A percentile compares a stretch with the other conserved stretches of the same genome.
phyloP scores from a whole-genome alignment of 2,113 vertebrate genomes.

The Corapipo altera region DNA sequence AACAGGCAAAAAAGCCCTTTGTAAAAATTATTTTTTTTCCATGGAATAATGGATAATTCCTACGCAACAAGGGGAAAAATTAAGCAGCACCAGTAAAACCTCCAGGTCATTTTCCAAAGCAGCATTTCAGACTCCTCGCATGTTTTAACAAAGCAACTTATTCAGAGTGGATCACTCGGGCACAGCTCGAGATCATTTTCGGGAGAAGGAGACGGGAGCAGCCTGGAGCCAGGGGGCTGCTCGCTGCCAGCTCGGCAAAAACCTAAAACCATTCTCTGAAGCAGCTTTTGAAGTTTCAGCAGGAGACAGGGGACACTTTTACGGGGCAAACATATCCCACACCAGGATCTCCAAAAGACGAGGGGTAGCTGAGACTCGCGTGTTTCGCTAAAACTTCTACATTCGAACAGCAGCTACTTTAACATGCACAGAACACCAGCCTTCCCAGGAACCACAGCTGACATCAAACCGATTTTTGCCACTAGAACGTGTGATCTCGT shows the following conservation, averaged over 20 bases:
- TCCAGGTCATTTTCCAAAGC: not conserved
- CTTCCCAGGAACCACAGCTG: not conserved
- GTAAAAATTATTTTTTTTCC: not conserved
- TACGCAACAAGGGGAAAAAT: not conserved
- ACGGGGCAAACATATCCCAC: not conserved
- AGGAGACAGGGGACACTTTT: not conserved
- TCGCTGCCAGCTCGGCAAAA: not conserved
- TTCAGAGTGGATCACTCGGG: not conserved
- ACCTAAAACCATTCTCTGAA: not conserved
- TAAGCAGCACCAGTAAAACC: not conserved
- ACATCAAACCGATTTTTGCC: not conserved
- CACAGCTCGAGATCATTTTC: not conserved
- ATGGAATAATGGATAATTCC: not conserved
- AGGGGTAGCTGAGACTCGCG: not conserved
- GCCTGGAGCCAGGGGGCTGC: not conserved
- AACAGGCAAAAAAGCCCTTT: not conserved
- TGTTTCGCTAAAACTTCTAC: not conserved
- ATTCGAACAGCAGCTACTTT: not conserved
- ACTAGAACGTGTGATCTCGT: not conserved
- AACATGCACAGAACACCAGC: not conserved
- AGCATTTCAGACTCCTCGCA: not conserved
- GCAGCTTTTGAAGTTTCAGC: not conserved
- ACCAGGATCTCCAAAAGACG: not conserved
- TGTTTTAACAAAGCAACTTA: not conserved
- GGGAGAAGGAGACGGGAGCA: not conserved